Evolutionary conservation across 2,113 vertebrate genomes (phyloP).

Genomic region (Psilopogon haemacephalus): DNA sequence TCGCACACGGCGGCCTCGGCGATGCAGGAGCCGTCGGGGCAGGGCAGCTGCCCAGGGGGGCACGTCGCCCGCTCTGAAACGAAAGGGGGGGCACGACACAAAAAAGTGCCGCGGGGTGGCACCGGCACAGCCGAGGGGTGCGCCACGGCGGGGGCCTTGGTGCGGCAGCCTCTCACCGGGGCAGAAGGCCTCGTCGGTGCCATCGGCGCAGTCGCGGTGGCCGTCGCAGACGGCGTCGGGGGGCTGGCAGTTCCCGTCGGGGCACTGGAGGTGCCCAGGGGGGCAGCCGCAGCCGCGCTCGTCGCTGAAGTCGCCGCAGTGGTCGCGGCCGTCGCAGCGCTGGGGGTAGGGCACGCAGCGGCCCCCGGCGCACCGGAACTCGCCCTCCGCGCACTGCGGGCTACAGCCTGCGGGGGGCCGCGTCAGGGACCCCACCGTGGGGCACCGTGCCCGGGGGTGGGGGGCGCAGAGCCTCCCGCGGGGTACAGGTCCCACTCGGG

Average conservation of each 20-base stretch:
- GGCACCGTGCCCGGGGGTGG: constrained; percentile 38
- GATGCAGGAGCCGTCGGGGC: constrained; percentile 77
- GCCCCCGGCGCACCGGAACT: constrained; percentile 81
- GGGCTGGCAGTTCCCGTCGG: constrained; percentile 73
- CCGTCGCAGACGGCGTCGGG: constrained; percentile 79
- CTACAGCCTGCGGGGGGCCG: constrained; percentile 77
- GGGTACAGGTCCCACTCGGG: too few species aligned
- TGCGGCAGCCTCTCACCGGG: constrained; percentile 68
- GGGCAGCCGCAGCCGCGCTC: constrained; percentile 81
- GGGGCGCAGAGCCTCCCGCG: neutral
- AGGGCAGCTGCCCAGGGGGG: constrained; percentile 72
- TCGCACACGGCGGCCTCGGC: constrained; percentile 71
- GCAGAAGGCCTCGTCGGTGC: constrained; percentile 83
- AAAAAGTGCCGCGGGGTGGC: accelerated
- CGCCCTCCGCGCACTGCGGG: constrained; percentile 71
- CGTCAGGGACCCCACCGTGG: neutral
- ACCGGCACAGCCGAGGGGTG: accelerated
- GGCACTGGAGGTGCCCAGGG: constrained; percentile 81
- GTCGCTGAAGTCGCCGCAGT: constrained; percentile 88
- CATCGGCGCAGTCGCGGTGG: constrained; percentile 75
- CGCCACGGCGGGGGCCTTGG: too few species aligned
- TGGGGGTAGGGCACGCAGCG: constrained; percentile 80
- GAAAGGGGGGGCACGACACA: neutral
- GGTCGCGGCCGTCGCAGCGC: constrained; percentile 84
- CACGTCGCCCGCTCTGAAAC: constrained; percentile 67